These are phyloP conservation scores for Epiblema foenella DNA, from an alignment of 2,888 invertebrate species.

Conservation along the genomic window DNA sequence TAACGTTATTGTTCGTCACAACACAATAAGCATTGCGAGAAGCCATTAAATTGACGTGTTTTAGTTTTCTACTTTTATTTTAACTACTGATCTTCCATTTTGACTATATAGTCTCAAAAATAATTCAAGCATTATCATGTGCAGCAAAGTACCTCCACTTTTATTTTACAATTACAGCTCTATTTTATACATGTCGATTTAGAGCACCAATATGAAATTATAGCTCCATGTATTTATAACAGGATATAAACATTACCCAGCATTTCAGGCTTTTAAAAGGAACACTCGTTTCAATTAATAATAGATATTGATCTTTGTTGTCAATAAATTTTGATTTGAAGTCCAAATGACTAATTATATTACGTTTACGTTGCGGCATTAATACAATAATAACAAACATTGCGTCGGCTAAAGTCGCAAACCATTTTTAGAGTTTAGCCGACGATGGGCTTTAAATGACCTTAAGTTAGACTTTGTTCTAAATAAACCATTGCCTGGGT, in stretches of 20 bases:
- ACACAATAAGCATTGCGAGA: background rate
- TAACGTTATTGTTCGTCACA: background rate
- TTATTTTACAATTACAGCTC: background rate
- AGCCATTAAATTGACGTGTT: background rate
- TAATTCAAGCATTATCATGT: too few species aligned
- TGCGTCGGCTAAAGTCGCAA: too few species aligned
- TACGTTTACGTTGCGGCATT: too few species aligned
- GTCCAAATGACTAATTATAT: background rate
- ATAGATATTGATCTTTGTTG: background rate
- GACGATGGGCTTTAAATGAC: too few species aligned
- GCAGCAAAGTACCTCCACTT: background rate
- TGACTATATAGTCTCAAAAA: background rate
- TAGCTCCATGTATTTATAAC: too few species aligned
- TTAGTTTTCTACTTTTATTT: background rate
- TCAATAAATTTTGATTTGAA: background rate
- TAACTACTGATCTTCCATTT: slow-evolving; percentile 14
- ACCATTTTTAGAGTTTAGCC: too few species aligned
- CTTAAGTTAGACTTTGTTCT: background rate
- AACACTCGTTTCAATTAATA: background rate
- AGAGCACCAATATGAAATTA: background rate
- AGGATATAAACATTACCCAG: too few species aligned
- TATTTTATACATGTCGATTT: background rate
- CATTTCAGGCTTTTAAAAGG: too few species aligned
- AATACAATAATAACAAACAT: background rate
- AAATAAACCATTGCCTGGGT: background rate